Evolutionary conservation across 2,113 vertebrate genomes (phyloP).

Genomic region (Perognathus longimembris): DNA sequence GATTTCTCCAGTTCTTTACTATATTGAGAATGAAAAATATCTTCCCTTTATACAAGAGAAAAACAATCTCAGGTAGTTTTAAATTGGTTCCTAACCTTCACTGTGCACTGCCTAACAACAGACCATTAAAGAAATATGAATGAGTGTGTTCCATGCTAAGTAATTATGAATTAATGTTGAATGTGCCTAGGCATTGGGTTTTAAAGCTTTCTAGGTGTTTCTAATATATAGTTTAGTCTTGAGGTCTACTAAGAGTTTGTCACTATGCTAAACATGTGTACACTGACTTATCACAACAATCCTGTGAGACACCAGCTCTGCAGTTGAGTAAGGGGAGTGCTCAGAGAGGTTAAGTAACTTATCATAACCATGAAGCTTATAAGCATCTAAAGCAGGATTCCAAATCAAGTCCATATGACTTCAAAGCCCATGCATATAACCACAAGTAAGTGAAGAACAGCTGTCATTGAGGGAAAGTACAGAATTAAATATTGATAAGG

Average conservation of each 20-base stretch:
- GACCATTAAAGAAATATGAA: not conserved
- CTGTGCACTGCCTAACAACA: not conserved
- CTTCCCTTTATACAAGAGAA: conserved; percentile 3
- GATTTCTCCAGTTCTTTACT: conserved; percentile 48
- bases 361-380: not conserved
- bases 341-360: conserved; percentile 18
- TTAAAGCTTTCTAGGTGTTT: not conserved
- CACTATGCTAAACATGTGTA: not conserved
- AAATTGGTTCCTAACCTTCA: not conserved
- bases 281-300: not conserved
- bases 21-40: conserved; percentile 23
- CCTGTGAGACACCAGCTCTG: not conserved
- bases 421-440: not conserved
- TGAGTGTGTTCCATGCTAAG: not conserved
- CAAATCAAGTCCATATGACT: conserved; percentile 14
- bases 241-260: not conserved
- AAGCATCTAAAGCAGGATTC: conserved; percentile 24
- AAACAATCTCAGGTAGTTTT: conserved; percentile 20
- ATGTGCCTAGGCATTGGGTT: not conserved
- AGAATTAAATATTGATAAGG: not conserved
- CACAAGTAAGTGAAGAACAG: not conserved
- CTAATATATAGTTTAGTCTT: not conserved
- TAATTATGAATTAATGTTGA: not conserved
- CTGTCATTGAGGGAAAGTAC: not conserved
- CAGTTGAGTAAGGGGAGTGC: not conserved